Base-by-base conservation (phyloP, 92 coral and sea anemone species). In the Chrysogorgia sp. region DNA sequence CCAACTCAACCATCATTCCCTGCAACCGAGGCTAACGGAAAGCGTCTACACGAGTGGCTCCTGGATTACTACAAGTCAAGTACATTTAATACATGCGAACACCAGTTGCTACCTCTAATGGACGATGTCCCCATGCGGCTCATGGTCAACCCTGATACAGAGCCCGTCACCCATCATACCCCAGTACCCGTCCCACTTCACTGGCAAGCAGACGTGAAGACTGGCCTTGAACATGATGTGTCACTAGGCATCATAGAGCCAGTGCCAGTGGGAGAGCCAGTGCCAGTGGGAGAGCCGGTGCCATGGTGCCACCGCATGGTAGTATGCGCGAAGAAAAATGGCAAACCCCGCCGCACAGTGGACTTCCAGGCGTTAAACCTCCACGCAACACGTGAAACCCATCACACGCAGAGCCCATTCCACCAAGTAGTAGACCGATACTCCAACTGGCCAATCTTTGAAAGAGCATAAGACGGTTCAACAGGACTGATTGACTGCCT, bases 131-230 rank as follows among this genome's bases (percentile, higher is more conserved):
- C 87, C 1, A 65, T 72, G 85, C 33, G 74, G 52, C 81, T 83
- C 33, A 63, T 62, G 79, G 87, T 76, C 0, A 82, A 87, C 49
- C 88, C 82, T 1, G 57, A 21, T 2, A 84, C 87, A 4, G 75
- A 65, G 29, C 89, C 86, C 8, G 76, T 47, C 15, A 84, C 89
- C 34, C 81, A 76, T 52, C 88, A 87, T 74, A 87, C 88, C 24
- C 86, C 86, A 12, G 70, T 75, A 10, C 79, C 76, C 2, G 64
- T 72, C 13, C 79, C 79, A 72, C 82, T 60, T 22, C 72, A 76
- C 72, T 76, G 82, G 82, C 71, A 76, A 45, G 26, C 22, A 0
- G 8, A 66, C 2, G 84, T 80, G 53, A 80, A 67, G 32, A 50
- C 65, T 0, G 66, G 77, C 55, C 67, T 80, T 12, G 84, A 80